Evolutionary conservation across 2,113 vertebrate species (phyloP), one percentile per base, ranked within the genome.

Genomic region (Lipotes vexillifer): DNA sequence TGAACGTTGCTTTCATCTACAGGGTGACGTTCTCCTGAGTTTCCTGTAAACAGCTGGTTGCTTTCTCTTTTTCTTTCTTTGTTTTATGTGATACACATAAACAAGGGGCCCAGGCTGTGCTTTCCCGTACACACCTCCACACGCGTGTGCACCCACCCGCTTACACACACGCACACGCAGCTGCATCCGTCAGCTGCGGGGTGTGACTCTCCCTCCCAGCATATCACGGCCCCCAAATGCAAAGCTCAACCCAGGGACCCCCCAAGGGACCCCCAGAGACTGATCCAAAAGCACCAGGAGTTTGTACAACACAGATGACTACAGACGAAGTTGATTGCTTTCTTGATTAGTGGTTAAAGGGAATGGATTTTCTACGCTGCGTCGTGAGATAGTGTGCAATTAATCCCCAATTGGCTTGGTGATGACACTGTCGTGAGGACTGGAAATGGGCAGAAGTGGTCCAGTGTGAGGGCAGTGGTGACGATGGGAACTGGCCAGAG

Each of bases 321-420:
- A n/a, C 55, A 72, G 96, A 85, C 38, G 25, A 88, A 92, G 59
- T 25, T 38, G 65, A 90, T 88, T 84, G 96, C 94, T 92, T 92
- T 97, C 96, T 87, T 88, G 94, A 81, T 85, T 71, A 88, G 96
- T 13, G 61, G 92, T 84, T 82, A 41, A 86, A 88, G 46, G 80
- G 85, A 91, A 65, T 31, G 81, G 84, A 85, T 88, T 92, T 85
- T 88, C 87, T 44, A 46, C 11, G 15, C 81, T 38, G 74, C 85
- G 68, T 94, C 6, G 0, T 74, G 77, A 92, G 81, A 90, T 44
- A 5, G n/a, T 25, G 41, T 36, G 25, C 94, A 69, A 21, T 96
- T 65, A 96, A 88, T 94, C 88, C 86, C 85, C 88, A 25, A 21
- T 27, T 38, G 84, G 71, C 90, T 55, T 6, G 21, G 77, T 14